Evolutionary conservation across 92 coral and sea anemone species (phyloP).

Genomic region (Epizoanthus illoricatus): DNA sequence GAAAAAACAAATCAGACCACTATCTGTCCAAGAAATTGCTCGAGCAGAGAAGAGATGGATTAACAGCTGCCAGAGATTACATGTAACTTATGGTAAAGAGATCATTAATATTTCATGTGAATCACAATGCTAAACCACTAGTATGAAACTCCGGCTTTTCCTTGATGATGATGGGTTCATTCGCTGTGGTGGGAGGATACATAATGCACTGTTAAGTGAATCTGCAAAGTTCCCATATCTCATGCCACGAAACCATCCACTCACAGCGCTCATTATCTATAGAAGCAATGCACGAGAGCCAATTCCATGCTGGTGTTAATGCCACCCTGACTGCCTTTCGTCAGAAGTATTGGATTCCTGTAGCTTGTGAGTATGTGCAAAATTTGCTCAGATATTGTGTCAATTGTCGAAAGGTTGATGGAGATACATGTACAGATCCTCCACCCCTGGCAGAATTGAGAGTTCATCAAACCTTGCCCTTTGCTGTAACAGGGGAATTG

Average conservation of each 20-base stretch:
- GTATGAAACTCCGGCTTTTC: conserved; percentile 42
- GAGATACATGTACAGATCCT: conserved; percentile 38
- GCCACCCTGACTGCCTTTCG: conserved; percentile 55
- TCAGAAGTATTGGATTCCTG: conserved; percentile 55
- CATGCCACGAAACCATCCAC: conserved; percentile 38
- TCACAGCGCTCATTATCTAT: conserved; percentile 43
- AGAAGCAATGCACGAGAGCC: conserved; percentile 42
- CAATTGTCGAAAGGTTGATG: conserved; percentile 31
- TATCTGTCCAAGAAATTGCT: conserved; percentile 25
- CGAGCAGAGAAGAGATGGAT: conserved; percentile 45
- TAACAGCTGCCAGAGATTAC: conserved; percentile 37
- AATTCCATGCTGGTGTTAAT: conserved; percentile 52
- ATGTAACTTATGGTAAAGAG: conserved; percentile 12
- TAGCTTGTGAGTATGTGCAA: conserved; percentile 49
- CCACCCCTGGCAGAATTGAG: conserved; percentile 50
- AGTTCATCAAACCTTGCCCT: conserved; percentile 43
- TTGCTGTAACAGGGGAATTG: conserved; percentile 43
- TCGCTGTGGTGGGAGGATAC: conserved; percentile 62
- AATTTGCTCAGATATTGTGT: conserved; percentile 27
- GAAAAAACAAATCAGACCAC: conserved; percentile 15
- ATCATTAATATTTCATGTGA: background rate
- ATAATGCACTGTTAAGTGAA: conserved; percentile 43
- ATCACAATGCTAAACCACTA: conserved; percentile 13
- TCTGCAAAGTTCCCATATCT: conserved; percentile 49
- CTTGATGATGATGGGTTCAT: conserved; percentile 41